Percentiles rank a stretch among this genome's conserved stretches.
phyloP scores from a whole-genome alignment of 2,888 invertebrate genomes.

The Lasioglossum zephyrum region DNA sequence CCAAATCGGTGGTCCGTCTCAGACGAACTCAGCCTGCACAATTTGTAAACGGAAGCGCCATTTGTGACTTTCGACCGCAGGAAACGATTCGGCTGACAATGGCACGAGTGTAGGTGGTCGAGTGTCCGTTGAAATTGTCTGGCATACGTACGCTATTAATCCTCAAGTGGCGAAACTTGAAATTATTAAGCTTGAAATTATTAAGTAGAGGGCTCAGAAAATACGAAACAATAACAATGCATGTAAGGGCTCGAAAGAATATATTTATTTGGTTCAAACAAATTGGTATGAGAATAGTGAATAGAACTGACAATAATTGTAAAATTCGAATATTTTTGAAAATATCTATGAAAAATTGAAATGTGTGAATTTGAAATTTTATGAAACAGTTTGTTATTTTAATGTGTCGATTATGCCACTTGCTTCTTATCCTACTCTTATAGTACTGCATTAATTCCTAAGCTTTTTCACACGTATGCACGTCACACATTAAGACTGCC shows the following conservation, averaged over 20 bases:
- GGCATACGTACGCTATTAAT: neutral
- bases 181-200: too few relatives aligned
- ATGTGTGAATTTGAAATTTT: neutral
- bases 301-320: neutral
- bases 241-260: too few relatives aligned
- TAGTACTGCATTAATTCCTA: neutral
- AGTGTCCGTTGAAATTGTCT: neutral
- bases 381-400: neutral
- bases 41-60: constrained; percentile 59
- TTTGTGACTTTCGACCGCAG: constrained; percentile 45
- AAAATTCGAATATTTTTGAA: neutral
- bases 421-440: neutral
- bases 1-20: constrained; percentile 52
- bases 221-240: neutral
- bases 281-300: too few relatives aligned
- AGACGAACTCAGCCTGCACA: neutral
- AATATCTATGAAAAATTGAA: too few relatives aligned
- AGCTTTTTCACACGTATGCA: neutral
- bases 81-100: constrained; percentile 38
- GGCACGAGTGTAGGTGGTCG: neutral
- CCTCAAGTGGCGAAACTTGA: neutral
- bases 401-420: neutral
- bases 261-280: neutral
- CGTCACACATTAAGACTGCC: neutral
- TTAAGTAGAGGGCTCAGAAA: too few relatives aligned